These are phyloP conservation scores for Bagarius yarrelli DNA, from an alignment of 2,113 vertebrate genomes.

Conservation along the genomic window DNA sequence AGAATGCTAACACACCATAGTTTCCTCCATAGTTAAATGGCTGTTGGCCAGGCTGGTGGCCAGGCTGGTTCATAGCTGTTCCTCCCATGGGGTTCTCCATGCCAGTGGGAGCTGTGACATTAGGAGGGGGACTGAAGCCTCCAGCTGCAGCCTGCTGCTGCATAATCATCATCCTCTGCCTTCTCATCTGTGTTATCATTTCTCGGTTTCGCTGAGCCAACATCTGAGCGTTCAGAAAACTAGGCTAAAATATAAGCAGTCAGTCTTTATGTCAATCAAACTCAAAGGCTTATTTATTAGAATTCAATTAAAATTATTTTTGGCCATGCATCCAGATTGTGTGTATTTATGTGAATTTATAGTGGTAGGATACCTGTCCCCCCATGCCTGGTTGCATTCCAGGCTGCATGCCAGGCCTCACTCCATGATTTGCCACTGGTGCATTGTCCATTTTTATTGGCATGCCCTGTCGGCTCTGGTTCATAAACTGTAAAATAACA, in stretches of 20 bases:
- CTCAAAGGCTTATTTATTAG: neutral
- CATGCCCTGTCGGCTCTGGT: conserved; percentile 85
- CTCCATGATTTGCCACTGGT: conserved; percentile 70
- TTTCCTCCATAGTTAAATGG: conserved; percentile 85
- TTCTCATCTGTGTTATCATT: conserved; percentile 85
- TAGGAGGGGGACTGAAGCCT: conserved; percentile 92
- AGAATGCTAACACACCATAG: conserved; percentile 77
- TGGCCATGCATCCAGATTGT: neutral
- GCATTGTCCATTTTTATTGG: conserved; percentile 87
- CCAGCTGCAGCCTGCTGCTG: conserved; percentile 68
- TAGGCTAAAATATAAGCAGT: conserved; percentile 66
- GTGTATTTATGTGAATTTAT: neutral
- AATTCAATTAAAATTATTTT: neutral
- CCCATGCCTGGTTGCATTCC: conserved; percentile 63
- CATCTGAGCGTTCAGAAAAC: conserved; percentile 94
- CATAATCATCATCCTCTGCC: conserved; percentile 86
- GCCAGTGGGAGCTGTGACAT: conserved; percentile 85
- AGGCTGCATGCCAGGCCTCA: conserved; percentile 80
- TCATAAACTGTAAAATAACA: conserved; percentile 81
- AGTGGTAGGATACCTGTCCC: conserved; percentile 70
- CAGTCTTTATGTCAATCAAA: neutral
- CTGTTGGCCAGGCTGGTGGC: conserved; percentile 84
- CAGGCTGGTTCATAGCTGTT: conserved; percentile 78
- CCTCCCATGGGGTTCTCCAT: conserved; percentile 82
- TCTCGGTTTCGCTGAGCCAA: conserved; percentile 91